Evolutionary conservation across 1,140 invertebrate genomes (phyloP).

Genomic region (Drosophila albomicans): DNA sequence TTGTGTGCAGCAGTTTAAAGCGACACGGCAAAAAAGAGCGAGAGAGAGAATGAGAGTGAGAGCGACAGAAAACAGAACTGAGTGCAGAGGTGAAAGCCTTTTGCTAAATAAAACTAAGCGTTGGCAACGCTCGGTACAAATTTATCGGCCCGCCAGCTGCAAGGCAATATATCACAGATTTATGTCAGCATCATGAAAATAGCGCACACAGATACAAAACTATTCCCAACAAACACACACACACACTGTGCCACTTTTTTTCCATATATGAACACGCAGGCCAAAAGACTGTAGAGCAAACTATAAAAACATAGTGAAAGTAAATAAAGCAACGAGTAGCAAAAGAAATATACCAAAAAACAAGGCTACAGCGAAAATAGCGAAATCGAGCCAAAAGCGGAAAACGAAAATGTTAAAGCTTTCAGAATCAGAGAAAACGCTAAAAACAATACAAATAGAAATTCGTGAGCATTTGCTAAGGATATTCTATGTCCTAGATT

Average conservation of each 20-base stretch:
- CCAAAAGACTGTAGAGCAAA: conserved; percentile 45
- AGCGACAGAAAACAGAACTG: not conserved
- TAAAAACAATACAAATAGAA: conserved; percentile 20
- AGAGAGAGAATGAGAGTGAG: not conserved
- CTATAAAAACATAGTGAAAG: conserved; percentile 49
- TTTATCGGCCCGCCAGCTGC: conserved; percentile 60
- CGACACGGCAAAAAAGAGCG: not conserved
- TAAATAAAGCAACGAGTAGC: conserved; percentile 36
- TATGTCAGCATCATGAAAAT: conserved; percentile 74
- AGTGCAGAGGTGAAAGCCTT: conserved; percentile 28
- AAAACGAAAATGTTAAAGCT: conserved; percentile 42
- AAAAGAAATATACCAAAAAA: conserved; percentile 34
- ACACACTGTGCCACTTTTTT: not conserved
- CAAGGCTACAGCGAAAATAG: conserved; percentile 12
- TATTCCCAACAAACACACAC: conserved; percentile 3
- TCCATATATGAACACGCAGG: not conserved
- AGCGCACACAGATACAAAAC: conserved; percentile 21
- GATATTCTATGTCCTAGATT: not conserved
- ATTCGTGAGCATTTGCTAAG: conserved; percentile 15
- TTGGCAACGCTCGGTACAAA: conserved; percentile 47
- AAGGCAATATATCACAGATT: conserved; percentile 77
- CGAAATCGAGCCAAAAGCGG: conserved; percentile 34
- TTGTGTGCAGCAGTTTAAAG: conserved; percentile 18
- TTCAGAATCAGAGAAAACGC: conserved; percentile 10
- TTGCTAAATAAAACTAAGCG: conserved; percentile 54